Evolutionary conservation across 2,797 vertebrate species (phyloP), one percentile per base, ranked within the genome.

Genomic region (Lagocephalus sceleratus): DNA sequence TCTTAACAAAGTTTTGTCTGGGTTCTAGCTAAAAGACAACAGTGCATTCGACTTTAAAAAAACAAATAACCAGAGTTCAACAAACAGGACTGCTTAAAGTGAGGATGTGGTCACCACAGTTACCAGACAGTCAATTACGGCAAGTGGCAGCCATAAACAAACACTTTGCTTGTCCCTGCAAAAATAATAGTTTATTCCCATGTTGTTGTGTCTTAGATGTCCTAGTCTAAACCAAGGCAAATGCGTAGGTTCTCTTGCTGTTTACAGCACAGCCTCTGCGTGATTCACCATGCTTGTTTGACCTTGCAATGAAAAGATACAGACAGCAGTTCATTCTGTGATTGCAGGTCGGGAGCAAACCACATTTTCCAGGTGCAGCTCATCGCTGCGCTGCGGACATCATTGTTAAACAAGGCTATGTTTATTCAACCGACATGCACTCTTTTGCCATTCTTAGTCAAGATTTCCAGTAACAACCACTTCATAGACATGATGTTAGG

Each of bases 121-220:
- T 68, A 42, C 61, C 77, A 84, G 71, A 78, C 81, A 5, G 42
- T 51, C 56, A 79, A 81, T 86, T 86, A 81, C 35, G 10, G 63
- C 56, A 54, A 73, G 58, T 66, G 52, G 73, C 66, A 78, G 76
- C 54, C 67, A 63, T 82, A 83, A 72, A 82, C 77, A 81, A 83
- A 85, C 75, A 60, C 73, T 78, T 79, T 73, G 71, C 68, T 62
- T 68, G 61, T 79, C 78, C 51, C 26, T 76, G 64, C 62, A 76
- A 77, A 77, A 81, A 86, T 83, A 59, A 68, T 75, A 75, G 73
- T 87, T 87, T 75, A 73, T 79, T 52, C 58, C 60, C 49, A 44
- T 83, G 75, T 77, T 81, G 77, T 85, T 86, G 75, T 81, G 80
- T 84, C 82, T 88, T 87, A 83, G 63, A 74, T 82, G 76, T 79